Percentiles rank a stretch among this genome's conserved stretches.
Evolutionary conservation across 2,797 vertebrate species (phyloP).

Genomic region (Pangasius mekongensis): DNA sequence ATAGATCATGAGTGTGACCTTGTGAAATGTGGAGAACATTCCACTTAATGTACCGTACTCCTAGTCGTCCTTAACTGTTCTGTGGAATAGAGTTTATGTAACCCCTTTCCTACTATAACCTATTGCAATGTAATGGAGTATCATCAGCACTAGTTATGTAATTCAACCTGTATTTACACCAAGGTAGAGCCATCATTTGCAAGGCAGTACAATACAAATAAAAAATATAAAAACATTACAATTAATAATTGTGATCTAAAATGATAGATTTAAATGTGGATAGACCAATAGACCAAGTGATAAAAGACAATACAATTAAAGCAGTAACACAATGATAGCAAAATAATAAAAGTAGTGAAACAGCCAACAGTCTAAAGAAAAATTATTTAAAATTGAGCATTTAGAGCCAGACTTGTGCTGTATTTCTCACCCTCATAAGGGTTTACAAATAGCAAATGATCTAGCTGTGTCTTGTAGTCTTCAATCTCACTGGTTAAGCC

Average conservation of each 20-base stretch:
- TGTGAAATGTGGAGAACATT: neutral
- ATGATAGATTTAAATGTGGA: neutral
- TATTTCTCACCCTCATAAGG: neutral
- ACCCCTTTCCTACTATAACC: neutral
- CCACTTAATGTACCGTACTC: neutral
- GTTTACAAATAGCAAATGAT: neutral
- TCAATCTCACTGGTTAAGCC: neutral
- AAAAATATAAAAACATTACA: neutral
- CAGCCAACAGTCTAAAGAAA: neutral
- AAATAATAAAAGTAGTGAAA: too few relatives aligned
- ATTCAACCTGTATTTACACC: neutral
- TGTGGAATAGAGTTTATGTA: neutral
- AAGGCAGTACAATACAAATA: neutral
- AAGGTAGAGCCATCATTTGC: too few relatives aligned
- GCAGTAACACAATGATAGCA: neutral
- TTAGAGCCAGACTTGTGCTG: neutral
- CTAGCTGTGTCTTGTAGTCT: neutral
- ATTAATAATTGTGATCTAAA: neutral
- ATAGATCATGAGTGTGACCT: neutral
- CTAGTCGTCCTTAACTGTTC: neutral
- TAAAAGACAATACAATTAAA: neutral
- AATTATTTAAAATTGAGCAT: neutral
- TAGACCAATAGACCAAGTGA: neutral
- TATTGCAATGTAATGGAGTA: neutral
- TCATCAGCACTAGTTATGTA: neutral